Percentiles rank a stretch among this genome's conserved stretches.
phyloP scores from a whole-genome alignment of 2,888 invertebrate species.

The Hemicrepidius hirtus region DNA sequence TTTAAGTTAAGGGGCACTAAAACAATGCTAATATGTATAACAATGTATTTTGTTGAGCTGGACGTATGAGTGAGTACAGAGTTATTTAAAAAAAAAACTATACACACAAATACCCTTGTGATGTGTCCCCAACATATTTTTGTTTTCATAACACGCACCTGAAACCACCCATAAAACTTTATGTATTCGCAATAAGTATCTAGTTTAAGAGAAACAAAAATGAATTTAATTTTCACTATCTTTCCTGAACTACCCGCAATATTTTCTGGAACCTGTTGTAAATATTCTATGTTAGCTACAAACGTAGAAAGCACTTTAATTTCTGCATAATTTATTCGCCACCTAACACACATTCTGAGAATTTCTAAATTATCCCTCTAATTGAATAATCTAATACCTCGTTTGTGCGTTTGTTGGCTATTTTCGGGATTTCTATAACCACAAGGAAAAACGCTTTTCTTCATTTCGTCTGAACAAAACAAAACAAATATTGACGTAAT shows the following conservation, averaged over 20 bases:
- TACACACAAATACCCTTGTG: no score
- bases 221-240: no score
- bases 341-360: neutral
- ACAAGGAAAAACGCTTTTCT: neutral
- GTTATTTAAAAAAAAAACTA: no score
- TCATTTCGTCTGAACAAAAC: neutral
- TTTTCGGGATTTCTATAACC: neutral
- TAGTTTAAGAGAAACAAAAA: no score
- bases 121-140: no score
- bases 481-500: neutral
- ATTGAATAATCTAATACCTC: neutral
- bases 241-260: neutral
- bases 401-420: neutral
- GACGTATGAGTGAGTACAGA: no score
- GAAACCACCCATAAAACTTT: no score
- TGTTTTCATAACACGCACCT: no score
- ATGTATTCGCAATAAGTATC: no score
- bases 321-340: constrained; percentile 1
- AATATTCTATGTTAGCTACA: neutral
- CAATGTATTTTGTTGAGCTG: no score
- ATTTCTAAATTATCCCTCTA: constrained; percentile 6
- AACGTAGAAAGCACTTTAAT: neutral
- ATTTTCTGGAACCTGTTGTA: neutral
- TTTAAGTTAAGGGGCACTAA: no score
- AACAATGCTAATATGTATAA: no score